phyloP scores from a whole-genome alignment of 2,797 vertebrate genomes.

The Pangasius sanitwongsei region DNA sequence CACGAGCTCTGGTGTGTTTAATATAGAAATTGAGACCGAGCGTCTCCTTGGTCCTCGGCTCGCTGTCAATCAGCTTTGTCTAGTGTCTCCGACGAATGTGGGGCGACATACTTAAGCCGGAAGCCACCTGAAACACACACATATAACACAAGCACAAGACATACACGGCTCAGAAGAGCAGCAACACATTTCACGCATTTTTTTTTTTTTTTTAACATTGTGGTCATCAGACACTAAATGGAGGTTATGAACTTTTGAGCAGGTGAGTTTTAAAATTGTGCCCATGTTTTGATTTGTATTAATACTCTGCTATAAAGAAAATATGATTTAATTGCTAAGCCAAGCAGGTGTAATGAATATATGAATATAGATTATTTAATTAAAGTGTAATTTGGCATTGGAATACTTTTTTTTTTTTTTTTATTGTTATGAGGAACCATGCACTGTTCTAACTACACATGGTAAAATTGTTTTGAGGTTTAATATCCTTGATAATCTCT shows the following conservation, averaged over 20 bases:
- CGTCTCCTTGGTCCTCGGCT: constrained; percentile 66
- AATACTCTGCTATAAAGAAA: not conserved
- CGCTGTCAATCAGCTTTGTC: constrained; percentile 86
- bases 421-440: not conserved
- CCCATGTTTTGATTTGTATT: not conserved
- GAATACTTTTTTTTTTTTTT: not conserved
- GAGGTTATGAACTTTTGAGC: not conserved
- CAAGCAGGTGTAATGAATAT: not conserved
- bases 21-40: constrained; percentile 9
- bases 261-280: constrained; percentile 6
- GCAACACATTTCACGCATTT: constrained; percentile 7
- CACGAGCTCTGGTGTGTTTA: constrained; percentile 38
- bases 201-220: not conserved
- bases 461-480: not conserved
- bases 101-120: constrained; percentile 87
- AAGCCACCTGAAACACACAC: constrained; percentile 85
- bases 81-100: constrained; percentile 84
- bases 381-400: not conserved
- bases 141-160: constrained; percentile 44
- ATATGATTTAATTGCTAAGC: not conserved
- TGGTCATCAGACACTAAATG: not conserved
- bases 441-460: not conserved
- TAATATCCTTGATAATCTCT: not conserved
- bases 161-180: constrained; percentile 23
- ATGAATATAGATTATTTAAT: not conserved